Conservation (phyloP, 2,797 vertebrate species). For the Coregonus ussuriensis region DNA sequence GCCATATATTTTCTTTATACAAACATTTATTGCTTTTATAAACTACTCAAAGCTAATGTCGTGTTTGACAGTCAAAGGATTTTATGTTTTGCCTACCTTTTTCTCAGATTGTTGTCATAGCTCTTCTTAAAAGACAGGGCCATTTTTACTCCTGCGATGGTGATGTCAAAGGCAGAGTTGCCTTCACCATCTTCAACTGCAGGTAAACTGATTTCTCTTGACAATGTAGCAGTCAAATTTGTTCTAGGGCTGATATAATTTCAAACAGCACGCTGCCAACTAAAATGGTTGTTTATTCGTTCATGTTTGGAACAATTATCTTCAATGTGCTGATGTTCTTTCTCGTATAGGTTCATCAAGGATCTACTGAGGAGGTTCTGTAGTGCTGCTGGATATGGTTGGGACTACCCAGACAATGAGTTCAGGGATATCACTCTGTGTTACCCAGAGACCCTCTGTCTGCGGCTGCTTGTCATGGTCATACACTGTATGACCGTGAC, state of each 20-base stretch:
- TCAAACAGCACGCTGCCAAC: neutral
- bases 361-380: slow-evolving; percentile 66
- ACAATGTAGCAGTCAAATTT: neutral
- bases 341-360: slow-evolving; percentile 50
- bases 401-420: slow-evolving; percentile 75
- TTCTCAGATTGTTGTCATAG: neutral
- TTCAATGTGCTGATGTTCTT: neutral
- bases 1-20: slow-evolving; percentile 44
- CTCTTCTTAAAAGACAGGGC: slow-evolving; percentile 44
- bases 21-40: slow-evolving; percentile 58
- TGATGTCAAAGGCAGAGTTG: neutral
- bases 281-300: neutral
- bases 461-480: slow-evolving; percentile 58
- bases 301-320: neutral
- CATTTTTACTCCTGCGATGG: neutral
- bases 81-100: slow-evolving; percentile 57
- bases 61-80: slow-evolving; percentile 45
- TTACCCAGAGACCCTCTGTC: slow-evolving; percentile 63
- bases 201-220: slow-evolving; percentile 47
- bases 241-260: neutral
- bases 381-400: slow-evolving; percentile 67
- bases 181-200: slow-evolving; percentile 56
- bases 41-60: slow-evolving; percentile 28
- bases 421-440: slow-evolving; percentile 71
- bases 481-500: slow-evolving; percentile 48